phyloP scores from a whole-genome alignment of 2,797 vertebrate genomes.

The Urophycis tenuis region DNA sequence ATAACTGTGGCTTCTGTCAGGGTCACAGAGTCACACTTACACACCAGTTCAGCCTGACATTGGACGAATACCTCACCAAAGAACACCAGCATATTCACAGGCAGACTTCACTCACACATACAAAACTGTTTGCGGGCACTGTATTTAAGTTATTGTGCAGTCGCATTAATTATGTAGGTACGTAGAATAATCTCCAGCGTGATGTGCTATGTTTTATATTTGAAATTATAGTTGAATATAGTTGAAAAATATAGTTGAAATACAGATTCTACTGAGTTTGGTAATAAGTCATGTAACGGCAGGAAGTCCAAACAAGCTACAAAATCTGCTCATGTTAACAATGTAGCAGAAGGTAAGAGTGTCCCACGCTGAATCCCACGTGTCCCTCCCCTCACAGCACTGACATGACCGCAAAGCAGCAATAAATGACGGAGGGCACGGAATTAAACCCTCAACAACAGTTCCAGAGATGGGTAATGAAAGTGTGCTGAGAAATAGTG shows the following conservation, averaged over 20 bases:
- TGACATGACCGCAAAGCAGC: neutral
- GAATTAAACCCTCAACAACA: neutral
- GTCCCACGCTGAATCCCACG: neutral
- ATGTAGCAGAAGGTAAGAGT: neutral
- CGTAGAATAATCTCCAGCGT: no score
- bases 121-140: neutral
- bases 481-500: neutral
- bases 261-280: no score
- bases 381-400: neutral
- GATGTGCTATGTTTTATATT: no score
- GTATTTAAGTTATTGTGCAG: no score
- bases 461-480: neutral
- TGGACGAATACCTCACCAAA: neutral
- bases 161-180: no score
- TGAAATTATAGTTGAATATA: no score
- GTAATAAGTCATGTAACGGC: neutral
- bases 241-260: no score
- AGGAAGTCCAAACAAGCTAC: neutral
- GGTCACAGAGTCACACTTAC: slow-evolving; percentile 17
- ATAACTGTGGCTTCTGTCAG: slow-evolving; percentile 24
- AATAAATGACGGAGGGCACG: neutral
- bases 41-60: neutral
- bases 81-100: neutral
- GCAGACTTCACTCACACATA: neutral
- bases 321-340: neutral